These are phyloP conservation scores for Pardosa pseudoannulata DNA, from an alignment of 2,888 invertebrate species.

Conservation along the genomic window DNA sequence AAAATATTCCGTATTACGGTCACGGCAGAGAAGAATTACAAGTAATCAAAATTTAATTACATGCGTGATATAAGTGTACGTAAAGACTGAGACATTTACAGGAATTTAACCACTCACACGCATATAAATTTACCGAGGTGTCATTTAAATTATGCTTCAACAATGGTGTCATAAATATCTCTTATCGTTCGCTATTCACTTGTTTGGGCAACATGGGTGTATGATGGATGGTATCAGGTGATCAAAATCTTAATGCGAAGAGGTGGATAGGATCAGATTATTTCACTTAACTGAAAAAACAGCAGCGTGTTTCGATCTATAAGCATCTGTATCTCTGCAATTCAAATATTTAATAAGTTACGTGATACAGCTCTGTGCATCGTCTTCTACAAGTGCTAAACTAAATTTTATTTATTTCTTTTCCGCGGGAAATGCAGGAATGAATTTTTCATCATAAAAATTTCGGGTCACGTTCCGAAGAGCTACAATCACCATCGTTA, in stretches of 20 bases:
- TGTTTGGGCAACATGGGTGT: not conserved
- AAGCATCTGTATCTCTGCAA: constrained; percentile 9
- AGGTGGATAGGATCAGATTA: not conserved
- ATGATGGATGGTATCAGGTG: not conserved
- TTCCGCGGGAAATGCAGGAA: constrained; percentile 13
- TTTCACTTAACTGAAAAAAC: constrained; percentile 14
- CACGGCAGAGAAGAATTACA: too few relatives aligned
- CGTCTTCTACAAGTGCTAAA: constrained; percentile 19
- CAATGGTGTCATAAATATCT: too few relatives aligned
- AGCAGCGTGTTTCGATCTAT: not conserved
- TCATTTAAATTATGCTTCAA: too few relatives aligned
- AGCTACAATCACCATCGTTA: constrained; percentile 20
- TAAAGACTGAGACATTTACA: too few relatives aligned
- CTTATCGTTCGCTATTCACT: not conserved
- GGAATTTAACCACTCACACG: too few relatives aligned
- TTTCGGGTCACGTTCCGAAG: constrained; percentile 27
- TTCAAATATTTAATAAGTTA: not conserved
- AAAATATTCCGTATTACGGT: too few relatives aligned
- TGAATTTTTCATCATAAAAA: constrained; percentile 51
- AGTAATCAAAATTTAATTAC: too few relatives aligned
- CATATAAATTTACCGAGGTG: too few relatives aligned
- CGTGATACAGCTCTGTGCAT: constrained; percentile 24
- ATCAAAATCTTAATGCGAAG: not conserved
- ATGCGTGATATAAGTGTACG: too few relatives aligned
- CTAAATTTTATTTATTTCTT: not conserved